These are phyloP conservation scores for Sarotherodon lohbergeri DNA, from an alignment of 2,113 vertebrate species.

Conservation along the genomic window DNA sequence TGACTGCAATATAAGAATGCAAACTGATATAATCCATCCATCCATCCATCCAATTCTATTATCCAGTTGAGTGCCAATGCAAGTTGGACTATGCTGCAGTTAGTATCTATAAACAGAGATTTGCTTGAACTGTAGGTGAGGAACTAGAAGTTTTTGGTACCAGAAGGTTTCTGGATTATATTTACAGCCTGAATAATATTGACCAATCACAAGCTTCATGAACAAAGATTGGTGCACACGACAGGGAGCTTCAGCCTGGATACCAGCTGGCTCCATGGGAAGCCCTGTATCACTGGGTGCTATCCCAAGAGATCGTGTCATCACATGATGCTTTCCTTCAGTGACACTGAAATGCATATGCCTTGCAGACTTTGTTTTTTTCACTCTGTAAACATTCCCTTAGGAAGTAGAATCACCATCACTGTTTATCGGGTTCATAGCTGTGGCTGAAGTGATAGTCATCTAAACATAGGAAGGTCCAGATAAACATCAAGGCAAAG, in stretches of 20 bases:
- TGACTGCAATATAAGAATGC: too few species aligned
- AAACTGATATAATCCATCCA: background rate
- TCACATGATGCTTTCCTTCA: background rate
- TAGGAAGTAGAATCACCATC: background rate
- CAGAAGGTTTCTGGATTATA: background rate
- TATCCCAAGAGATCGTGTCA: background rate
- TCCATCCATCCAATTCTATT: background rate
- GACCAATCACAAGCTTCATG: background rate
- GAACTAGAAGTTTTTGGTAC: background rate
- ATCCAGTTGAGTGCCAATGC: background rate
- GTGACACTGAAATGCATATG: background rate
- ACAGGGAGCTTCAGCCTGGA: background rate
- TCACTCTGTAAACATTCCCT: background rate
- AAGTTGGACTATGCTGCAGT: background rate
- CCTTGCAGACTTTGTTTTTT: background rate
- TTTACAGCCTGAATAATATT: background rate
- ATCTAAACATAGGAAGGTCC: constrained; percentile 3
- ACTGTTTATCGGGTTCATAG: background rate
- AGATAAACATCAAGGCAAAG: background rate
- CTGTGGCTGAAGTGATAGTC: background rate
- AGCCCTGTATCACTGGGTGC: background rate
- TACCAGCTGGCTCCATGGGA: background rate
- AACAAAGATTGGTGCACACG: background rate
- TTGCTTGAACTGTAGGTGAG: background rate
- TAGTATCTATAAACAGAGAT: background rate